phyloP scores from a whole-genome alignment of 2,888 invertebrate genomes.

The Labia minor region DNA sequence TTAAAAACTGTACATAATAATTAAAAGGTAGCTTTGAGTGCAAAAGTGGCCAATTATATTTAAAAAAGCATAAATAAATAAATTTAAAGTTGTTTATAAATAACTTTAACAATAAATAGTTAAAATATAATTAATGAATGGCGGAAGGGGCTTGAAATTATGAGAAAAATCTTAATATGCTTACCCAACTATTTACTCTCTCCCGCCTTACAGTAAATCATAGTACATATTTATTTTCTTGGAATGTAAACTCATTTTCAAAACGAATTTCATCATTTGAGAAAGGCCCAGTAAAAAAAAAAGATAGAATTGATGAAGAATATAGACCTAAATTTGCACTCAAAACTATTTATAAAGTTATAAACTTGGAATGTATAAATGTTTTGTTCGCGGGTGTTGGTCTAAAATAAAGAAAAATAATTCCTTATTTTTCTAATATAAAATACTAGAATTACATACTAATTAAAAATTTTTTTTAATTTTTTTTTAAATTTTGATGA shows the following conservation, averaged over 20 bases:
- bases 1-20: constrained; percentile 1
- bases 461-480: neutral
- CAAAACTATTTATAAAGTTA: neutral
- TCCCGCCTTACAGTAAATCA: neutral
- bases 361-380: neutral
- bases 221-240: neutral
- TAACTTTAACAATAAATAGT: neutral
- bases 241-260: neutral
- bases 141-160: neutral
- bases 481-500: neutral
- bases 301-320: neutral
- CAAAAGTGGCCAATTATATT: neutral
- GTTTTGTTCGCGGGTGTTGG: neutral
- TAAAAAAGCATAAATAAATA: neutral
- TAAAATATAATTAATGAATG: neutral
- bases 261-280: no score
- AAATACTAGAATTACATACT: constrained; percentile 8
- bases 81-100: constrained; percentile 1
- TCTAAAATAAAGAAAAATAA: neutral
- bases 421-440: constrained; percentile 13
- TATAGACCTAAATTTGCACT: neutral
- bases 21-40: neutral
- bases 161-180: neutral
- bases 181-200: constrained; percentile 13
- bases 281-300: neutral